Conservation (phyloP, 2,797 vertebrate genomes). For the Rhabdophis nuchalis region DNA sequence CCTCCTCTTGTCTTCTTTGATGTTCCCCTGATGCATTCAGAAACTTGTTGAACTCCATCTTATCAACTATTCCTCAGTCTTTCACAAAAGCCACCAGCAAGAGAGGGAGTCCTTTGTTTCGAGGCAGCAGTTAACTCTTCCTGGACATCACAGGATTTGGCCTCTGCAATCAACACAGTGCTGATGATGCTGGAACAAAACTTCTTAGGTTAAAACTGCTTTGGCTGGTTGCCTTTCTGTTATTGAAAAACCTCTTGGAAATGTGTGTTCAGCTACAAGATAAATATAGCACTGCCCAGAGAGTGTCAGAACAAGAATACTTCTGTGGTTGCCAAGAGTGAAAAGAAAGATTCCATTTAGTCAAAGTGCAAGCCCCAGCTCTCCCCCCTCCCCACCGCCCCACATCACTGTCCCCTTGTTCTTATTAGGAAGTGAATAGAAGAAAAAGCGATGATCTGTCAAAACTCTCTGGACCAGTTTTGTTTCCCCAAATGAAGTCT, state of each 20-base stretch:
- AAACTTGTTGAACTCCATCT: slow-evolving; percentile 54
- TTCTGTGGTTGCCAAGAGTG: slow-evolving; percentile 58
- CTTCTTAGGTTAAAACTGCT: slow-evolving; percentile 38
- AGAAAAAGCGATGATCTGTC: slow-evolving; percentile 43
- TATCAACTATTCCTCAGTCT: neutral
- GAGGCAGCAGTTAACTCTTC: slow-evolving; percentile 26
- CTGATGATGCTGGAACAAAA: slow-evolving; percentile 48
- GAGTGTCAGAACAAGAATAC: slow-evolving; percentile 61
- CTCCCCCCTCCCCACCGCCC: neutral
- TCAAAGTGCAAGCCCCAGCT: slow-evolving; percentile 49
- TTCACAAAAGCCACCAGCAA: slow-evolving; percentile 30
- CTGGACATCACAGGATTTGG: slow-evolving; percentile 23
- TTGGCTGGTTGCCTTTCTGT: slow-evolving; percentile 55
- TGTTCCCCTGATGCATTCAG: slow-evolving; percentile 45
- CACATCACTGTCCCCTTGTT: slow-evolving; percentile 38
- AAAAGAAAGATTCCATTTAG: slow-evolving; percentile 61
- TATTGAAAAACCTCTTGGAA: slow-evolving; percentile 54
- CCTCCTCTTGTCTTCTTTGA: slow-evolving; percentile 35
- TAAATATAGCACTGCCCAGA: slow-evolving; percentile 64
- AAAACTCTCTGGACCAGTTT: slow-evolving; percentile 33
- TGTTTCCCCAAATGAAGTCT: slow-evolving; percentile 49
- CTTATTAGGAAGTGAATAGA: neutral
- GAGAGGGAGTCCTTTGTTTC: slow-evolving; percentile 38
- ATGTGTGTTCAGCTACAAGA: slow-evolving; percentile 57
- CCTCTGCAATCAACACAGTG: slow-evolving; percentile 43